Conservation (phyloP, 2,888 invertebrate genomes). For the Pyrrhia umbra region DNA sequence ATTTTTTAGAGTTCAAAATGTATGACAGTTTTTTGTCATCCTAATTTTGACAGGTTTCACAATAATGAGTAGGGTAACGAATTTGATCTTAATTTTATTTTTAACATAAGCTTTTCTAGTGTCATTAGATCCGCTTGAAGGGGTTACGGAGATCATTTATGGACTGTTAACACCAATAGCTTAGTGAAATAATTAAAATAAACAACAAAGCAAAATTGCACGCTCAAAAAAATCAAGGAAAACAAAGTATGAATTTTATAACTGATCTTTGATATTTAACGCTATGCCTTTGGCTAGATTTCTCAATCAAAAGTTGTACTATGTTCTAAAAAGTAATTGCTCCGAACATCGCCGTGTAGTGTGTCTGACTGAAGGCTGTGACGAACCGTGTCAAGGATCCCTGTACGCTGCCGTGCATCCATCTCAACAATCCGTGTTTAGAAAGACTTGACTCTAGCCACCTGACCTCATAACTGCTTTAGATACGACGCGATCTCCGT, state of each 20-base stretch:
- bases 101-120: not conserved
- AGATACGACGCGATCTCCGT: slow-evolving; percentile 46
- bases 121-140: not conserved
- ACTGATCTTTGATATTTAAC: not conserved
- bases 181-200: slow-evolving; percentile 13
- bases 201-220: not conserved
- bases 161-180: not conserved
- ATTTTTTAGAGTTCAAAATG: slow-evolving; percentile 1
- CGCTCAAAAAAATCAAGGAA: slow-evolving; percentile 11
- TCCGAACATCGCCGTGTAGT: slow-evolving; percentile 19
- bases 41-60: slow-evolving; percentile 8
- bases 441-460: slow-evolving; percentile 66
- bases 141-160: slow-evolving; percentile 6
- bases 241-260: not conserved
- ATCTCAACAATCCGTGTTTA: slow-evolving; percentile 65
- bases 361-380: slow-evolving; percentile 44
- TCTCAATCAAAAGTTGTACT: slow-evolving; percentile 1
- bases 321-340: slow-evolving; percentile 11
- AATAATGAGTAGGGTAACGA: slow-evolving; percentile 1
- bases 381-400: slow-evolving; percentile 80
- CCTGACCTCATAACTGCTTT: slow-evolving; percentile 68
- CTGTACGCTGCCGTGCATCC: slow-evolving; percentile 61
- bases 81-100: not conserved
- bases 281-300: not conserved
- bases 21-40: not conserved